Evolutionary conservation across 2,113 vertebrate species (phyloP), one percentile per base, ranked within the genome.

Genomic region (Amblyornis subalaris): DNA sequence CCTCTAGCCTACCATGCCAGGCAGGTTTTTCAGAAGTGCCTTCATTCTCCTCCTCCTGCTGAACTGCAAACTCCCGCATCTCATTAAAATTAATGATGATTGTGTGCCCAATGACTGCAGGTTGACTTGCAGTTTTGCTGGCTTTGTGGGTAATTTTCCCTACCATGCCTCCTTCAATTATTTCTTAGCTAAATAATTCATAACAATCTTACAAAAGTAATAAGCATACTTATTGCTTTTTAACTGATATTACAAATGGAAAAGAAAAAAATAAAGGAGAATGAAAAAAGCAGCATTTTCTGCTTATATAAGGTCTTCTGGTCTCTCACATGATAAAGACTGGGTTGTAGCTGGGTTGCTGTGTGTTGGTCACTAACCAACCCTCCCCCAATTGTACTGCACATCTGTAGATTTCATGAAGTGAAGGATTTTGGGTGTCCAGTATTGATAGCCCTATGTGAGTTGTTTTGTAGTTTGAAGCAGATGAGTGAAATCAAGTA

Each of bases 41-140:
- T 94, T 7, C 33, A 55, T 83, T 80, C 85, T 54, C 48, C 89
- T 88, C n/a, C 76, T 87, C 26, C 67, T 93, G 89, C 80, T 85
- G 89, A 86, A 78, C 71, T 47, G 57, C 51, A 51, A 72, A 64
- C 89, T 97, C 76, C 89, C 28, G 1, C 42, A 89, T 92, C 96
- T 96, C 96, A 97, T 97, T 97, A 96, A 95, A 96, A 93, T 95
- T 92, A 97, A 97, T 96, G 91, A 95, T 54, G 71, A 82, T 47
- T 91, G 3, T 88, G 74, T 31, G 67, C 72, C 64, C 33, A 28
- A 51, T 61, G 87, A 92, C 0, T 10, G 60, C 72, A 87, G 60
- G 71, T 86, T 86, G 89, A 85, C 91, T 86, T 69, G 60, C 85
- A 90, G 86, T 85, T 97, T 94, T 93, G 69, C 60, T 77, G 87